Evolutionary conservation across 1,140 invertebrate genomes (phyloP).

Genomic region (Listronotus oregonensis): DNA sequence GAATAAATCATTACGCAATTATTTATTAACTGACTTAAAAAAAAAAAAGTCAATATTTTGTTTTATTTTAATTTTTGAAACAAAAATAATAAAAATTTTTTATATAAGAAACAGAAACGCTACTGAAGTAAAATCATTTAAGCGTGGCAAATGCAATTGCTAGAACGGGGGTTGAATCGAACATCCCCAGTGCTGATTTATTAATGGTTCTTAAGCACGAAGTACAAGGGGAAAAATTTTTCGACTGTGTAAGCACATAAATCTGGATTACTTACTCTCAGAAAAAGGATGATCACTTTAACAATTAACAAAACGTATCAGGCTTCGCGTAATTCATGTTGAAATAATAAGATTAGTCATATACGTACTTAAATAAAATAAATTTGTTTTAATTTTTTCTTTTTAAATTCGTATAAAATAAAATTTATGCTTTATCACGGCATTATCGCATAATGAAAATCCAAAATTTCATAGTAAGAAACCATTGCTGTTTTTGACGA

Average conservation of each 20-base stretch:
- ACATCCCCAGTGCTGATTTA: conserved; percentile 33
- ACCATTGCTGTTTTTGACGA: no score
- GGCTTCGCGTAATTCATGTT: conserved; percentile 4
- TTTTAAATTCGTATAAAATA: no score
- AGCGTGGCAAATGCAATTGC: conserved; percentile 31
- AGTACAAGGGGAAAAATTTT: conserved; percentile 32
- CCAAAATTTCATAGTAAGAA: no score
- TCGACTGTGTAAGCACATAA: conserved; percentile 34
- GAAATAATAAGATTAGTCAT: conserved; percentile 18
- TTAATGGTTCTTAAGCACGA: conserved; percentile 35
- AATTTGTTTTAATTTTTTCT: no score
- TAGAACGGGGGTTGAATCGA: conserved; percentile 23
- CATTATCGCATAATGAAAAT: no score
- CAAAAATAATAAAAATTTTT: no score
- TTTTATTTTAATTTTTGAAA: no score
- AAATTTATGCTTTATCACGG: no score
- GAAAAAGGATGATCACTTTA: conserved; percentile 16
- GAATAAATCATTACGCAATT: no score
- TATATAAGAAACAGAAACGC: neutral
- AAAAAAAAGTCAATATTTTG: no score
- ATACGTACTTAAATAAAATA: neutral
- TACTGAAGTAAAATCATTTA: conserved; percentile 24
- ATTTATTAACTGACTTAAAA: no score
- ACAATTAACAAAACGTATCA: conserved; percentile 17
- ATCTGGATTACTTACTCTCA: conserved; percentile 24